Conservation (phyloP, 2,888 invertebrate genomes). For the Resseliella maxima region DNA sequence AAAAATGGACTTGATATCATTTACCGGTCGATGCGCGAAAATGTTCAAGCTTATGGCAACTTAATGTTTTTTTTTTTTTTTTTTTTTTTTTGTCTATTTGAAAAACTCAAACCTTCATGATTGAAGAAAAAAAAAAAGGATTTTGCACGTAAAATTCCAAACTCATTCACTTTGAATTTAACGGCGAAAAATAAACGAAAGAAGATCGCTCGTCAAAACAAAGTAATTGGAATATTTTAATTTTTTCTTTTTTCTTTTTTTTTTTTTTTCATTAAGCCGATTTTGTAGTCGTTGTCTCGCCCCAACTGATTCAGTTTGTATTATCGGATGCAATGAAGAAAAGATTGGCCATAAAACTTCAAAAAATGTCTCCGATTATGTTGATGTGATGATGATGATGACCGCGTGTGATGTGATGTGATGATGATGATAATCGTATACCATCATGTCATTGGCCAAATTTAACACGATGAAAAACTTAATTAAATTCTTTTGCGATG, state of each 20-base stretch:
- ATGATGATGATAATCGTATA: not conserved
- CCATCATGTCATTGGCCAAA: not conserved
- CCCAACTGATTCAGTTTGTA: not conserved
- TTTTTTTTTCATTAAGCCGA: not conserved
- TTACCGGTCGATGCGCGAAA: not conserved
- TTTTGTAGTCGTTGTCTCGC: constrained; percentile 1
- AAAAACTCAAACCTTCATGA: not conserved
- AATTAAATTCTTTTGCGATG: constrained; percentile 20
- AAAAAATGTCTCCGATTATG: not conserved
- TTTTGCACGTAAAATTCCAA: not conserved
- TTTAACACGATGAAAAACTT: not conserved
- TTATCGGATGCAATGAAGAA: not conserved
- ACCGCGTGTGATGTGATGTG: not conserved
- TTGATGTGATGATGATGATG: not conserved
- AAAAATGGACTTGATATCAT: not conserved
- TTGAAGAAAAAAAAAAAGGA: not conserved
- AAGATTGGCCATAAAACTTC: not conserved
- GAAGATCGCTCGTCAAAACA: constrained; percentile 28
- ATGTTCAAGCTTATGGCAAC: not conserved
- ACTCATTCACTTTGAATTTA: not conserved
- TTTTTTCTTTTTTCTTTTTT: no score
- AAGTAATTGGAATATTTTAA: constrained; percentile 5
- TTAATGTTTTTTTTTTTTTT: no score
- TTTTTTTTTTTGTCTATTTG: constrained; percentile 8
- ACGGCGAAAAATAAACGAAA: not conserved